Conservation (phyloP, 1,140 invertebrate species). For the Formica exsecta region DNA sequence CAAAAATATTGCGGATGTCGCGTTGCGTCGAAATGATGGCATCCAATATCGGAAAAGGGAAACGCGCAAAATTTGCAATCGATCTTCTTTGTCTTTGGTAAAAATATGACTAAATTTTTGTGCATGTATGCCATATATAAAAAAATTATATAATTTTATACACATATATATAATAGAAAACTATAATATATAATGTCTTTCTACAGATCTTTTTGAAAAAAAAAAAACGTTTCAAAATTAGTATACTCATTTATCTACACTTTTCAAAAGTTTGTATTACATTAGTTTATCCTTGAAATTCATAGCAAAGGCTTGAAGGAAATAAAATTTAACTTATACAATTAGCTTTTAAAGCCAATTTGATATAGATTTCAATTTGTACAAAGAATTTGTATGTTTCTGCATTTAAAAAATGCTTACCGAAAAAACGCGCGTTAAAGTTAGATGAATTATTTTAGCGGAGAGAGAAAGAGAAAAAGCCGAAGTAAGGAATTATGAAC, state of each 20-base stretch:
- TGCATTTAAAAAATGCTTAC: conserved; percentile 2
- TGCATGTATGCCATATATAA: neutral
- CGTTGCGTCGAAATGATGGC: conserved; percentile 3
- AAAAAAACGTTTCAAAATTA: neutral
- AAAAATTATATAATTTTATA: neutral
- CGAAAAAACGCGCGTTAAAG: conserved; percentile 23
- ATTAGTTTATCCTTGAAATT: neutral
- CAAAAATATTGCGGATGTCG: conserved; percentile 41
- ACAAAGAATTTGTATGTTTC: conserved; percentile 9
- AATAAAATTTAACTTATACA: conserved; percentile 3
- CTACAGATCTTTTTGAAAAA: neutral
- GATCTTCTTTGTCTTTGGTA: neutral
- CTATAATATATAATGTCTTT: neutral
- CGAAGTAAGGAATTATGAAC: conserved; percentile 45
- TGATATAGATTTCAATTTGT: conserved; percentile 40
- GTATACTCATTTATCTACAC: neutral
- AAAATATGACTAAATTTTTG: conserved; percentile 5
- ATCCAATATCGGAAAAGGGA: neutral
- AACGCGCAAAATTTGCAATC: conserved; percentile 45
- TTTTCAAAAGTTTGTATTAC: neutral
- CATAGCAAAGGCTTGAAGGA: neutral
- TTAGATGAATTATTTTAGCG: conserved; percentile 39
- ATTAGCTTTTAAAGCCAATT: conserved; percentile 2
- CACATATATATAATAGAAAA: neutral
- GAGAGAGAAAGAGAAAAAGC: conserved; percentile 1